These are phyloP conservation scores for Pelmatolapia mariae DNA, from an alignment of 2,113 vertebrate genomes.

Conservation along the genomic window DNA sequence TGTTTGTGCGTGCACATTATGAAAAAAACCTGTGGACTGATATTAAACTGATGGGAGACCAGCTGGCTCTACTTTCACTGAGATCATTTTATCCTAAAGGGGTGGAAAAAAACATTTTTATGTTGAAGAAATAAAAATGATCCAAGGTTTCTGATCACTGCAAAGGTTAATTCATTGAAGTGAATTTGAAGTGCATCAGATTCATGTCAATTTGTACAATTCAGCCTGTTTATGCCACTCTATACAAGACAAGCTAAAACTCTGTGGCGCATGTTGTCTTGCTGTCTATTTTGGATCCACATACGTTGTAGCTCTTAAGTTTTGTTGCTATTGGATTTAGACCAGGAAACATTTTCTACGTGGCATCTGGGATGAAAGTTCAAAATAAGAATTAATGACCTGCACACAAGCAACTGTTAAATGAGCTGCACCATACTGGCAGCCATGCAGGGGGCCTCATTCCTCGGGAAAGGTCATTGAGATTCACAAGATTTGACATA, in stretches of 20 bases:
- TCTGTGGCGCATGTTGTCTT: fast-evolving
- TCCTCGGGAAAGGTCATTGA: not conserved
- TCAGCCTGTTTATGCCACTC: not conserved
- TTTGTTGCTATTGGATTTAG: not conserved
- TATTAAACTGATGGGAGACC: not conserved
- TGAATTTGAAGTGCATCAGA: not conserved
- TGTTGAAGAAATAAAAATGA: not conserved
- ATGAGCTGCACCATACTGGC: not conserved
- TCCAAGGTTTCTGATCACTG: not conserved
- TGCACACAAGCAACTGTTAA: not conserved
- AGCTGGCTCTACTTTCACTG: not conserved
- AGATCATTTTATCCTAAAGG: not conserved
- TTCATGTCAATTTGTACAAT: fast-evolving
- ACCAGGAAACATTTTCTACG: not conserved
- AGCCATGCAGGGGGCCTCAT: not conserved
- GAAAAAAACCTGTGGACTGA: fast-evolving
- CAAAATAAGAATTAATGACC: not conserved
- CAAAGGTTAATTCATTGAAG: not conserved
- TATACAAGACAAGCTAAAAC: fast-evolving
- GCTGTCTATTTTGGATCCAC: not conserved
- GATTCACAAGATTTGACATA: too few species aligned
- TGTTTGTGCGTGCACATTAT: not conserved
- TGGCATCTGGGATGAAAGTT: not conserved
- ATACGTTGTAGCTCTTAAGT: not conserved
- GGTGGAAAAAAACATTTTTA: not conserved